Percentiles rank a stretch among this genome's conserved stretches.
Evolutionary conservation across 2,888 invertebrate genomes (phyloP).

Genomic region (Thereva unica): DNA sequence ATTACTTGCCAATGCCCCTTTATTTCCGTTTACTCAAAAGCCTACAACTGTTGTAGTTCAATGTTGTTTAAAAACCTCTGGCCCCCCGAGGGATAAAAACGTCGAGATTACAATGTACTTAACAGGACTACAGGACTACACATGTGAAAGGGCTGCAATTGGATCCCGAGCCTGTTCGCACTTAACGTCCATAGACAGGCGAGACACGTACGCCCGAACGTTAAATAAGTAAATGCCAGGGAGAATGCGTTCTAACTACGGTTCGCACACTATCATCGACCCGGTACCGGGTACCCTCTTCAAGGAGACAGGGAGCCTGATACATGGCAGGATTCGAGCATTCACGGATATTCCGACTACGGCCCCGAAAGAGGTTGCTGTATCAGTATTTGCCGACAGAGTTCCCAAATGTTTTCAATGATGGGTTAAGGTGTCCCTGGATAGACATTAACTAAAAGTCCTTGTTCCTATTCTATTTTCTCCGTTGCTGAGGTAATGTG

Average conservation of each 20-base stretch:
- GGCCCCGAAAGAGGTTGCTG: not conserved
- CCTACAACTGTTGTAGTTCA: conserved; percentile 25
- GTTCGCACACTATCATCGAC: conserved; percentile 22
- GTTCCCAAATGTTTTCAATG: conserved; percentile 35
- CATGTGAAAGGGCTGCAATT: conserved; percentile 26
- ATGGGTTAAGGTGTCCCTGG: conserved; percentile 39
- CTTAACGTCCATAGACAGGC: conserved; percentile 40
- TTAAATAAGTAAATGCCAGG: conserved; percentile 39
- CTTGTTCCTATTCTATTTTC: conserved; percentile 11
- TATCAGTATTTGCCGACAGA: conserved; percentile 23
- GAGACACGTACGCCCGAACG: conserved; percentile 39
- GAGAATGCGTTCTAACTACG: conserved; percentile 36
- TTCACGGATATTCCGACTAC: conserved; percentile 2
- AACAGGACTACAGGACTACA: conserved; percentile 23
- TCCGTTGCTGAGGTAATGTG: not conserved
- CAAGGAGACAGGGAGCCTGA: conserved; percentile 29
- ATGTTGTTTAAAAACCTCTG: conserved; percentile 11
- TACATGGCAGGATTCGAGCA: conserved; percentile 12
- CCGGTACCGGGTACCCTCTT: conserved; percentile 16
- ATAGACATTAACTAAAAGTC: conserved; percentile 36
- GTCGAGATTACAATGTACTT: conserved; percentile 36
- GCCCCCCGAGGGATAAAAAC: conserved; percentile 24
- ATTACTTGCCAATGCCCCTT: not conserved
- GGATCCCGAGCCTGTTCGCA: conserved; percentile 23
- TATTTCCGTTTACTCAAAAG: not conserved